Percentiles rank a stretch among this genome's conserved stretches.
phyloP scores from a whole-genome alignment of 2,113 vertebrate genomes.

The Psephotus haematonotus region DNA sequence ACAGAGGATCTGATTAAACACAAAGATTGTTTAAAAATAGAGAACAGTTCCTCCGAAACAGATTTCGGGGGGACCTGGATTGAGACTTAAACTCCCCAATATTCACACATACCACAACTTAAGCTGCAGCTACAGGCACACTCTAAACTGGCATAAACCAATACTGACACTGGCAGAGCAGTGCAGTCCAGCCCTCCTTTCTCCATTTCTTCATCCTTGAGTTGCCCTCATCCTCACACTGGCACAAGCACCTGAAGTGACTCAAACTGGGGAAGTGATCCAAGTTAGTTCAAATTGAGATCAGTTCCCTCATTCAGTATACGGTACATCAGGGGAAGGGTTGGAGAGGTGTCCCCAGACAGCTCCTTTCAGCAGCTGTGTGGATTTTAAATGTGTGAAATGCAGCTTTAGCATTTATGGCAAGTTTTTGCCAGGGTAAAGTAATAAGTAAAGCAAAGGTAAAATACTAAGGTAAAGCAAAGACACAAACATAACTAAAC shows the following conservation, averaged over 20 bases:
- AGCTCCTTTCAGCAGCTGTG: not conserved
- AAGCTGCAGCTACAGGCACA: not conserved
- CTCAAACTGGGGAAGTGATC: not conserved
- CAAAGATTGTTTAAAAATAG: not conserved
- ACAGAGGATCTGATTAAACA: not conserved
- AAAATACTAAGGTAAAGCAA: not conserved
- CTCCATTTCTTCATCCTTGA: not conserved
- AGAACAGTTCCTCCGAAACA: not conserved
- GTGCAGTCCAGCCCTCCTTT: not conserved
- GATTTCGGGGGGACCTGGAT: not conserved
- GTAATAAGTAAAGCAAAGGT: not conserved
- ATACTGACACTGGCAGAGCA: not conserved
- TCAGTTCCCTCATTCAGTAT: not conserved
- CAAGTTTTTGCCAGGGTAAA: not conserved
- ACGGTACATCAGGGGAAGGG: not conserved
- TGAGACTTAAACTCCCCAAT: not conserved
- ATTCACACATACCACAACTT: not conserved
- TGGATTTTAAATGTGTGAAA: not conserved
- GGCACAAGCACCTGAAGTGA: not conserved
- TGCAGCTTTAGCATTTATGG: not conserved
- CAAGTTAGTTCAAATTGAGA: not conserved
- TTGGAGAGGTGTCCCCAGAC: not conserved
- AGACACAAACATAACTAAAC: not conserved
- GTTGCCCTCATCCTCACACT: not conserved
- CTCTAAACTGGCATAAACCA: not conserved